A percentile compares a stretch with the other conserved stretches of the same genome.
Evolutionary conservation across 2,888 invertebrate genomes (phyloP).

Genomic region (Eupeodes latifasciatus): DNA sequence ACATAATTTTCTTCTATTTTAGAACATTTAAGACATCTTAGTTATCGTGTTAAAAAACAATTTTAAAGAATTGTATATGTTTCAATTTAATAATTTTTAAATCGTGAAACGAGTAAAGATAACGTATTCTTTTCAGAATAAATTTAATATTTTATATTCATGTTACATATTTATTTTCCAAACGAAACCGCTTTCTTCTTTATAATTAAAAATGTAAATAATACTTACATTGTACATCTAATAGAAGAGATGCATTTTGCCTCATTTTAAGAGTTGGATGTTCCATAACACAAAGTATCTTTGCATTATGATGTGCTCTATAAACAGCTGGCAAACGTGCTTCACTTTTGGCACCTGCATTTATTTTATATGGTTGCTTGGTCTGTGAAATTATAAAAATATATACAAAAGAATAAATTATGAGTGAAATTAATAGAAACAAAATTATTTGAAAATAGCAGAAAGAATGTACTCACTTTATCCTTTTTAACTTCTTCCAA

Average conservation of each 20-base stretch:
- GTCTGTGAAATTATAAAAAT: constrained; percentile 78
- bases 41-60: no score
- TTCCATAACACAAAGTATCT: constrained; percentile 91
- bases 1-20: no score
- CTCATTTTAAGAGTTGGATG: constrained; percentile 86
- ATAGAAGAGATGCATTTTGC: constrained; percentile 83
- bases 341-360: constrained; percentile 86
- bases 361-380: constrained; percentile 83
- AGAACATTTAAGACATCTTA: no score
- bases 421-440: background rate
- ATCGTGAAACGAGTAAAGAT: no score
- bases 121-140: no score
- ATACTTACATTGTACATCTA: constrained; percentile 84
- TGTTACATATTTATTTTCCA: no score
- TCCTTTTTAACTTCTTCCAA: constrained; percentile 84
- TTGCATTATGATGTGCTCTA: constrained; percentile 94
- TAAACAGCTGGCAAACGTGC: constrained; percentile 90
- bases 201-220: background rate
- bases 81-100: no score
- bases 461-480: constrained; percentile 79
- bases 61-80: no score
- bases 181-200: background rate
- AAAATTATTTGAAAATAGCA: background rate
- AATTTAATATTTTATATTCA: no score
- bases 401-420: background rate